Percentiles rank a stretch among this genome's conserved stretches.
Evolutionary conservation across 2,113 vertebrate genomes (phyloP).

Genomic region (human): GRCh38 chr1:41590501-41591000

Average conservation of each 20-base stretch:
- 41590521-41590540: background rate
- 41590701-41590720: background rate
- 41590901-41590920: background rate
- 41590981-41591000: background rate
- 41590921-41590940: background rate
- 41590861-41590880: background rate
- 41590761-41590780: background rate
- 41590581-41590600: background rate
- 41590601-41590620: background rate
- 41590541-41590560: background rate
- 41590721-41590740: background rate
- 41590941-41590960: background rate
- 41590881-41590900: too few relatives aligned
- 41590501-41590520: background rate
- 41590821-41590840: fast-evolving
- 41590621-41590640: background rate
- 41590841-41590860: background rate
- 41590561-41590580: background rate
- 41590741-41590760: background rate
- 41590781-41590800: background rate
- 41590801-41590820: background rate
- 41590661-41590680: background rate
- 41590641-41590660: background rate
- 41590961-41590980: background rate
- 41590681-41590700: background rate